Evolutionary conservation across 2,113 vertebrate genomes (phyloP).

Genomic region (Plestiodon gilberti): DNA sequence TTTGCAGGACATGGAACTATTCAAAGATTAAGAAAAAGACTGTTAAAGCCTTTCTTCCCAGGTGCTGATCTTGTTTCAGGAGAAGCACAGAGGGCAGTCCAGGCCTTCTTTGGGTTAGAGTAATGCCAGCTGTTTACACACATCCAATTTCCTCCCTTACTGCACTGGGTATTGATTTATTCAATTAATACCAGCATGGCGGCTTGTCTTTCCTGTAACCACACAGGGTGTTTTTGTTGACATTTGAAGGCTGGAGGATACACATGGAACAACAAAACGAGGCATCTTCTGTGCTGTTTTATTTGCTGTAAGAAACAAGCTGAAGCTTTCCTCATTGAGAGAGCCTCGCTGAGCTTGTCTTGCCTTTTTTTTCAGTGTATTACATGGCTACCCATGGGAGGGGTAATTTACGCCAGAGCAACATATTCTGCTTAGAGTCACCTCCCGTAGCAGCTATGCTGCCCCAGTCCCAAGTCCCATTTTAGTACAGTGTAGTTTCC

Average conservation of each 20-base stretch:
- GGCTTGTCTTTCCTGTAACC: slow-evolving; percentile 44
- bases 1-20: neutral
- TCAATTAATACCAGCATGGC: slow-evolving; percentile 47
- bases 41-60: slow-evolving; percentile 42
- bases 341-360: neutral
- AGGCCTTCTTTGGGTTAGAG: neutral
- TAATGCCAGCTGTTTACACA: slow-evolving; percentile 25
- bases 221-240: slow-evolving; percentile 11
- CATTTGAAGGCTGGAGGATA: slow-evolving; percentile 42
- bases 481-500: neutral
- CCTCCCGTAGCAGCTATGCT: neutral
- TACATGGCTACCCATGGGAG: neutral
- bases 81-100: slow-evolving; percentile 53
- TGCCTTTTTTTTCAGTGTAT: neutral
- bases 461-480: neutral
- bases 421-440: neutral
- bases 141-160: slow-evolving; percentile 38
- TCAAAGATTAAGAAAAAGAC: slow-evolving; percentile 7
- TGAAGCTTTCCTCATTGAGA: slow-evolving; percentile 28
- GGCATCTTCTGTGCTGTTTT: neutral
- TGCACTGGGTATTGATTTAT: slow-evolving; percentile 61
- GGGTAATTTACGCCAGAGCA: neutral
- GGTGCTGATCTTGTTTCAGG: slow-evolving; percentile 37
- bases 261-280: slow-evolving; percentile 1
- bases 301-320: neutral